These are phyloP conservation scores for Xenopus tropicalis DNA, from an alignment of 2,113 vertebrate species.

Conservation along the genomic window UCB_Xtro_10.0 CM004445.2:60607501-60608000, in stretches of 20 bases:
- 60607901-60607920: constrained; percentile 3
- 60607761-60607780: background rate
- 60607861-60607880: constrained; percentile 1
- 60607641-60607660: no score
- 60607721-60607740: no score
- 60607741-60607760: background rate
- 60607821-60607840: background rate
- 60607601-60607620: no score
- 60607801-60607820: background rate
- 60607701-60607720: no score
- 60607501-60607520: no score
- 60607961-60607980: background rate
- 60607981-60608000: constrained; percentile 1
- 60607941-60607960: background rate
- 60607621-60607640: no score
- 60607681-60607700: no score
- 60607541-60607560: no score
- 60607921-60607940: constrained; percentile 1
- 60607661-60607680: no score
- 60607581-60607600: no score
- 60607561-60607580: no score
- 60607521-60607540: no score
- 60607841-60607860: background rate
- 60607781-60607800: background rate
- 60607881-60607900: background rate